Base-by-base conservation (phyloP, 2,888 invertebrate genomes). In the Hydrotaea diabolus region DNA sequence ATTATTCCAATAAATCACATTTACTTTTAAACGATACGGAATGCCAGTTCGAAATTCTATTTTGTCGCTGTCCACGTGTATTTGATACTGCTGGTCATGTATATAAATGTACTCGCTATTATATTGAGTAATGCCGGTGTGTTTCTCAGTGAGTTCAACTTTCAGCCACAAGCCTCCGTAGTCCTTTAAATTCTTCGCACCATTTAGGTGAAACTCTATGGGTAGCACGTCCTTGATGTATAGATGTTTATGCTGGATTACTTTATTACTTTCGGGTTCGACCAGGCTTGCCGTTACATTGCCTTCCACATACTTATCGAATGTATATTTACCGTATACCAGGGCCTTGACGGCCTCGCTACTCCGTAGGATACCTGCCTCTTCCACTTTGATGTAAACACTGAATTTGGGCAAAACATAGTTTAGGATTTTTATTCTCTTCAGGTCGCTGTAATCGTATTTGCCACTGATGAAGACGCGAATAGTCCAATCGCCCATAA, bases 331-430 rank as follows among this genome's bases (percentile, higher is more conserved):
- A 55, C 76, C 83, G 59, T 74, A 80, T 8, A 83, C 39, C 26
- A 69, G 13, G 0, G 76, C 77, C 7, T 9, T 66, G 5, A 83
- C 23, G 13, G 23, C 8, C 0, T 8, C 19, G 39, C 72, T 57
- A 75, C 13, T 43, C 3, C 31, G 31, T 7, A 31, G 31, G 31
- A 31, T 31, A n/a, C n/a, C n/a, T n/a, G n/a, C n/a, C n/a, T n/a
- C 94, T 0, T 97, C 96, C 46, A 97, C 94, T 86, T 96, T 95
- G 82, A 99, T 95, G 49, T 94, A 94, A 83, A 99, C 96, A 89
- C 98, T 95, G 92, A 98, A 99, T 90, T 98, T 98, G 0, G 99
- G 99, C 86, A 97, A 93, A 75, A 98, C 96, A 90, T 97, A 98
- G 92, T 97, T 96, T 17, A 97, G 97, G 13, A 98, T 97, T 90